phyloP scores from a whole-genome alignment of 1,140 invertebrate species.

The Heliothis virescens region DNA sequence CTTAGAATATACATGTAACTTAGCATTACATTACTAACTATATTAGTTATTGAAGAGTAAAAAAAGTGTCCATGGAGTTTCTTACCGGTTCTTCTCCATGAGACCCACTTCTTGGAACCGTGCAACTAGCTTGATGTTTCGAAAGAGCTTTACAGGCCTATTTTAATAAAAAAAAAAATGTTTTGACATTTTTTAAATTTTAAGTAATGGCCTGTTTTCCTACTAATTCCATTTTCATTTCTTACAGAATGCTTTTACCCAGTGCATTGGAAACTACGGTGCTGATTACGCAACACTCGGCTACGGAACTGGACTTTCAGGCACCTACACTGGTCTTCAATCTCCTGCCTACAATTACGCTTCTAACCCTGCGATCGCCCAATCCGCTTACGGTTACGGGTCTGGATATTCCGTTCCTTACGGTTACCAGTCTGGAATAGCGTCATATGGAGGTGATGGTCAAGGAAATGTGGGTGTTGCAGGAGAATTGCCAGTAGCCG shows the following conservation, averaged over 20 bases:
- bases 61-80: too few species aligned
- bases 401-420: conserved; percentile 43
- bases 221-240: neutral
- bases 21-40: too few species aligned
- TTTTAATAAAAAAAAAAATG: neutral
- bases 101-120: too few species aligned
- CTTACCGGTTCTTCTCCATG: too few species aligned
- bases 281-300: neutral
- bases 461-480: conserved; percentile 64
- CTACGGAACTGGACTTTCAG: neutral
- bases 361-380: neutral
- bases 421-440: conserved; percentile 33
- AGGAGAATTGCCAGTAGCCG: conserved; percentile 67
- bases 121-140: too few species aligned
- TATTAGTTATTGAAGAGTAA: too few species aligned
- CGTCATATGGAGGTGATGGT: conserved; percentile 62
- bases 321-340: too few species aligned
- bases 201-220: too few species aligned
- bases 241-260: neutral
- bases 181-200: too few species aligned
- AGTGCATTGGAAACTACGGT: neutral
- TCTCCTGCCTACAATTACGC: neutral
- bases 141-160: too few species aligned
- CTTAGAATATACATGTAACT: too few species aligned
- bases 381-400: neutral